Evolutionary conservation across 2,888 invertebrate species (phyloP).

Genomic region (Pterobdella sp.): DNA sequence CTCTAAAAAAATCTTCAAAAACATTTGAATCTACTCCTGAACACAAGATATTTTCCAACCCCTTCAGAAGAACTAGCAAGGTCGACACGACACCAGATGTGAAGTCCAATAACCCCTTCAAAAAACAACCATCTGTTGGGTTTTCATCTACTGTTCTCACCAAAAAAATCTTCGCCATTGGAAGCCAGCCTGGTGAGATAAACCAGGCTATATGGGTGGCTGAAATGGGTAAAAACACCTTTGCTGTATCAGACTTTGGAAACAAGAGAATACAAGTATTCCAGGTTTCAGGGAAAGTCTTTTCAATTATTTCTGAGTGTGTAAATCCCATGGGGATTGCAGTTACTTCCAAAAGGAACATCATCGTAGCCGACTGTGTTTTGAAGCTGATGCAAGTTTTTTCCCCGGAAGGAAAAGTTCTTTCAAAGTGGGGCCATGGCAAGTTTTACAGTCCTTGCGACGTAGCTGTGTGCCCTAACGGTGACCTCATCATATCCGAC

Average conservation of each 20-base stretch:
- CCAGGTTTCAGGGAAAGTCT: slow-evolving; percentile 31
- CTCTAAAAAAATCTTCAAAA: slow-evolving; percentile 7
- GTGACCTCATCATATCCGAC: slow-evolving; percentile 38
- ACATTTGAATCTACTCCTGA: slow-evolving; percentile 22
- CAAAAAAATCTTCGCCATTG: slow-evolving; percentile 15
- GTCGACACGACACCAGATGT: background rate
- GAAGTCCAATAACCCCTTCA: background rate
- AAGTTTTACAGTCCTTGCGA: slow-evolving; percentile 38
- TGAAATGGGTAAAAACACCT: slow-evolving; percentile 36
- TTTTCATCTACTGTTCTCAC: background rate
- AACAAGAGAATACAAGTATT: slow-evolving; percentile 39
- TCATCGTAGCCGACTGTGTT: slow-evolving; percentile 37
- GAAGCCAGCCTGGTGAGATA: slow-evolving; percentile 33
- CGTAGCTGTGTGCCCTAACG: slow-evolving; percentile 37
- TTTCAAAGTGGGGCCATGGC: slow-evolving; percentile 39
- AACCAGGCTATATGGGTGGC: slow-evolving; percentile 38
- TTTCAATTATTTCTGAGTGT: slow-evolving; percentile 10
- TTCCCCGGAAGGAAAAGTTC: slow-evolving; percentile 33
- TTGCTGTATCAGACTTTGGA: slow-evolving; percentile 38
- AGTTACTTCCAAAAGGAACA: slow-evolving; percentile 37
- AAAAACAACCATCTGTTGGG: background rate
- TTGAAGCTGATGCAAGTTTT: slow-evolving; percentile 38
- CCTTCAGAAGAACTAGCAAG: background rate
- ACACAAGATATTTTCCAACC: background rate
- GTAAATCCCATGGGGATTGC: slow-evolving; percentile 37